Percentiles rank a stretch among this genome's conserved stretches.
Conservation (phyloP, 2,888 invertebrate genomes). For the Altica lythri region DNA sequence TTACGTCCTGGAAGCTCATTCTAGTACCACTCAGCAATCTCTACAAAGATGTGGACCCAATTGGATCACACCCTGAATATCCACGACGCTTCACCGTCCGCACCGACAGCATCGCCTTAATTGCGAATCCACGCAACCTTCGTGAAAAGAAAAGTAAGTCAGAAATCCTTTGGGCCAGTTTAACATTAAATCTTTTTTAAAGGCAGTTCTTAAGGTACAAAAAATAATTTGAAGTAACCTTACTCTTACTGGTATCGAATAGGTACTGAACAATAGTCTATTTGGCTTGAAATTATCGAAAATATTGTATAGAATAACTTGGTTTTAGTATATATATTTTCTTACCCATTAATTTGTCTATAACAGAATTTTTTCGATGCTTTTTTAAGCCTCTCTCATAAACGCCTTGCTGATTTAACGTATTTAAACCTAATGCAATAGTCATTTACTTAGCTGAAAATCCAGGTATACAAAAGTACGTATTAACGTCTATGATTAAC, state of each 20-base stretch:
- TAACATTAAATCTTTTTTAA: too few species aligned
- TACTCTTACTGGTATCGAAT: neutral
- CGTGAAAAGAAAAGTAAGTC: too few species aligned
- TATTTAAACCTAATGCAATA: neutral
- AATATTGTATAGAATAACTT: neutral
- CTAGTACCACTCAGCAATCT: too few species aligned
- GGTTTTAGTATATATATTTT: neutral
- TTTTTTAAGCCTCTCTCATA: slow-evolving; percentile 10
- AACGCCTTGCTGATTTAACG: too few species aligned
- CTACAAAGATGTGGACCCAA: too few species aligned
- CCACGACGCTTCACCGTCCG: too few species aligned
- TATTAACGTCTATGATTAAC: slow-evolving; percentile 2
- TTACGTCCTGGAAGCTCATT: too few species aligned
- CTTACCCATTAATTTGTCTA: slow-evolving; percentile 21
- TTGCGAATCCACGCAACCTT: too few species aligned
- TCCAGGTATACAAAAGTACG: neutral
- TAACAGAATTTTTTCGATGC: neutral
- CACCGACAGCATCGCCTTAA: too few species aligned
- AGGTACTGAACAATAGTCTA: neutral
- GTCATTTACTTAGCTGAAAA: slow-evolving; percentile 9
- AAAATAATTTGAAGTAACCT: neutral
- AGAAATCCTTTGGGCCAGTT: too few species aligned
- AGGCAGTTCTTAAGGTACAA: too few species aligned
- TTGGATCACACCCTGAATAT: too few species aligned
- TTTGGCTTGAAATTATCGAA: neutral